phyloP scores from a whole-genome alignment of 2,113 vertebrate species.

The Mus musculus region DNA sequence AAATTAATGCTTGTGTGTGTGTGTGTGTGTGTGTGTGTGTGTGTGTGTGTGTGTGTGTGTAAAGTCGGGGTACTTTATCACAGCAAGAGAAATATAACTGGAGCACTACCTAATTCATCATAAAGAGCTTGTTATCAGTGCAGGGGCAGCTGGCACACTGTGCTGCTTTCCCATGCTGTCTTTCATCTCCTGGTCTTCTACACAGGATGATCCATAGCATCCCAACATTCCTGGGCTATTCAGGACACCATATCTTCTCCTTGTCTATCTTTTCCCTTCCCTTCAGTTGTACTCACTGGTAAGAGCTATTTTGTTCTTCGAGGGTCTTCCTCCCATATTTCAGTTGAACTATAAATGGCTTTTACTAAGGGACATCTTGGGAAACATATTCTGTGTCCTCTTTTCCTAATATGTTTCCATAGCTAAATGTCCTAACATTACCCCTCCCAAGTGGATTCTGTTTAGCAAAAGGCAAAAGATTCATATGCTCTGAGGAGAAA shows the following conservation, averaged over 20 bases:
- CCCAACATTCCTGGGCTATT: rapidly evolving
- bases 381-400: neutral
- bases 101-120: neutral
- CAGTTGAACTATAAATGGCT: neutral
- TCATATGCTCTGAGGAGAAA: neutral
- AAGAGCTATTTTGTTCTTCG: neutral
- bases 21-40: no score
- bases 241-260: neutral
- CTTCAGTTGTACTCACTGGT: neutral
- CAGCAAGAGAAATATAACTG: neutral
- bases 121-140: neutral
- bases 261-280: neutral
- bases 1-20: neutral
- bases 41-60: no score
- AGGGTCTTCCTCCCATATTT: neutral
- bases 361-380: neutral
- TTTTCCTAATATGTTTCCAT: neutral
- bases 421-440: neutral
- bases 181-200: neutral
- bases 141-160: neutral
- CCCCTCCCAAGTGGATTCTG: neutral
- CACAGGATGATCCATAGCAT: neutral
- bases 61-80: neutral
- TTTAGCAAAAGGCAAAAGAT: neutral
- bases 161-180: neutral